A percentile compares a stretch with the other conserved stretches of the same genome.
Conservation (phyloP, 2,113 vertebrate genomes). For the Ciconia stormi region DNA sequence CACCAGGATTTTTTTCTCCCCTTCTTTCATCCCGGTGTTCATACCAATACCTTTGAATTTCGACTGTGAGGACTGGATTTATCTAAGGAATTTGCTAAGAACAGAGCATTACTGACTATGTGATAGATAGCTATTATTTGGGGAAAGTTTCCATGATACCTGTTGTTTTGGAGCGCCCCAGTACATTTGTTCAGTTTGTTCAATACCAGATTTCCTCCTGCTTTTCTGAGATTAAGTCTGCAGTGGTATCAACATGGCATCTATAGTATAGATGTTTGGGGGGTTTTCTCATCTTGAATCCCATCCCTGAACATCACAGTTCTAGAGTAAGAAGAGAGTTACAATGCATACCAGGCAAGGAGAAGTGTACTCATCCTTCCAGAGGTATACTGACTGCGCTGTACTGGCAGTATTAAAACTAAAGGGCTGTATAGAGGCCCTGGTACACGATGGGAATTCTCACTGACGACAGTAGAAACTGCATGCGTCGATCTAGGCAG, state of each 20-base stretch:
- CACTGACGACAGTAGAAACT: neutral
- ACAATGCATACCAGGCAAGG: neutral
- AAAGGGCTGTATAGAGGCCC: neutral
- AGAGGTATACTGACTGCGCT: neutral
- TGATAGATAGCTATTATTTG: neutral
- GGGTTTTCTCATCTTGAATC: neutral
- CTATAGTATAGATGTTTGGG: neutral
- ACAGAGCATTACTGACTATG: neutral
- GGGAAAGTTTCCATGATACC: neutral
- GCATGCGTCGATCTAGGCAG: neutral
- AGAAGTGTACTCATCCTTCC: neutral
- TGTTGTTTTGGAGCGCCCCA: neutral
- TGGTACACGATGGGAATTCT: conserved; percentile 16
- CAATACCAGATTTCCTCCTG: neutral
- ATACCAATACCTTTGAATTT: neutral
- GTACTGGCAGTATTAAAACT: neutral
- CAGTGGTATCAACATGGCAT: neutral
- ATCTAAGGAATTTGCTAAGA: neutral
- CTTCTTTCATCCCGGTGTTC: neutral
- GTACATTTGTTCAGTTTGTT: neutral
- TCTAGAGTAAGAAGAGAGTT: neutral
- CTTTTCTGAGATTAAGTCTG: neutral
- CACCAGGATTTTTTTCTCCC: neutral
- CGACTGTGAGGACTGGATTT: neutral
- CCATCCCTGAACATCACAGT: neutral